Conservation (phyloP, 2,888 invertebrate species). For the Trachelus troglodyta region DNA sequence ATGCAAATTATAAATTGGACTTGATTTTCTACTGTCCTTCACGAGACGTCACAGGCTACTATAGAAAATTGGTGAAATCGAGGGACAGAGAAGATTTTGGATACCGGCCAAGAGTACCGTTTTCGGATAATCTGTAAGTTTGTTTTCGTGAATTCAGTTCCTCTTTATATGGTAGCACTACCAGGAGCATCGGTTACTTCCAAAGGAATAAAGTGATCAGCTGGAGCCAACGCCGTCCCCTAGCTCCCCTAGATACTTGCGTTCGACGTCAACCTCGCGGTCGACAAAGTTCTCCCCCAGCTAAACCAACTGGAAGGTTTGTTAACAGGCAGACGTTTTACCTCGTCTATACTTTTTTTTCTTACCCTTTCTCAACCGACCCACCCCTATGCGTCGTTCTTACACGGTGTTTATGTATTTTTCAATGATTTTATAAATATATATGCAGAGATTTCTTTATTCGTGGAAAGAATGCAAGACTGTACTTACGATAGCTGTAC, state of each 20-base stretch:
- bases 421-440: neutral
- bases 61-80: neutral
- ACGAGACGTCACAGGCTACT: neutral
- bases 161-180: neutral
- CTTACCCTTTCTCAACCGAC: neutral
- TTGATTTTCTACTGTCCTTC: neutral
- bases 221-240: constrained; percentile 7
- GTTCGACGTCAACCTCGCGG: constrained; percentile 20
- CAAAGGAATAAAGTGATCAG: constrained; percentile 22
- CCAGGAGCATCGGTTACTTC: constrained; percentile 12
- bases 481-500: neutral
- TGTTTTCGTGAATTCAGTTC: constrained; percentile 21
- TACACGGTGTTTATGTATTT: neutral
- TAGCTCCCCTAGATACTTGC: neutral
- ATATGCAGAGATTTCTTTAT: neutral
- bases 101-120: neutral
- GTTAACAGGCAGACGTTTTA: neutral
- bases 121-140: constrained; percentile 16
- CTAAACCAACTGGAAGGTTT: neutral
- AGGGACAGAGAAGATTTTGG: neutral
- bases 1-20: neutral
- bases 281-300: constrained; percentile 11
- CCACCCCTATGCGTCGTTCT: neutral
- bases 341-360: neutral
- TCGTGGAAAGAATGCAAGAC: neutral